Evolutionary conservation across 2,113 vertebrate species (phyloP).

Genomic region (Tragelaphus imberbis): DNA sequence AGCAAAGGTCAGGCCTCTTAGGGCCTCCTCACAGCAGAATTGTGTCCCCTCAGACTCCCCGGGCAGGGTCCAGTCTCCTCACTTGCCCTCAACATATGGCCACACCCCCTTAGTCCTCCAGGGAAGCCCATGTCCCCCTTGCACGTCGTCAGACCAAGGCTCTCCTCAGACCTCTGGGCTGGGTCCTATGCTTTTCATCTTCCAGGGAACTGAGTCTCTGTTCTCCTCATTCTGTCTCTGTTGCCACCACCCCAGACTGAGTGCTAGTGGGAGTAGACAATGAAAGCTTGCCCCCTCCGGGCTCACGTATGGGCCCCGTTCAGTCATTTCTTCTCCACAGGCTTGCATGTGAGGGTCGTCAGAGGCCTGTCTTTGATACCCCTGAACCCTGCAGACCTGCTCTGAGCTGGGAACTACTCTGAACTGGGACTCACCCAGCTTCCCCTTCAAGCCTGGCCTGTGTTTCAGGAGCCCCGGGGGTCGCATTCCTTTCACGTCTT

Average conservation of each 20-base stretch:
- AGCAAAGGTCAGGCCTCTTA: not conserved
- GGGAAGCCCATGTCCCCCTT: not conserved
- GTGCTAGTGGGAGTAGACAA: not conserved
- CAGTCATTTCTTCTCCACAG: not conserved
- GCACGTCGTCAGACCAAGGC: not conserved
- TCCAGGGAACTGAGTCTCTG: not conserved
- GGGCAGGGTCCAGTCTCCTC: not conserved
- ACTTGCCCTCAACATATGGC: not conserved
- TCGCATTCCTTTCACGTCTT: not conserved
- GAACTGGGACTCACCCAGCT: not conserved
- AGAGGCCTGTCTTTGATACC: not conserved
- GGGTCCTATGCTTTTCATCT: not conserved
- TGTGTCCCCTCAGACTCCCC: not conserved
- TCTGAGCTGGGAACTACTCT: not conserved
- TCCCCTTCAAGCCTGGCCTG: too few relatives aligned
- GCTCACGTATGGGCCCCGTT: rapidly evolving
- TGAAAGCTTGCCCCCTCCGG: rapidly evolving
- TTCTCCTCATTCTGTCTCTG: not conserved
- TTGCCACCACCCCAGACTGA: too few relatives aligned
- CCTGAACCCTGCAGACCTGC: not conserved
- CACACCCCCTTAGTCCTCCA: not conserved
- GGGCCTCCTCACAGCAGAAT: not conserved
- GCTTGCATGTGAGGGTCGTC: not conserved
- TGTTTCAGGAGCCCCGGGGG: not conserved
- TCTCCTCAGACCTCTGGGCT: too few relatives aligned